phyloP scores from a whole-genome alignment of 1,140 invertebrate species.

The Coenobita brevimanus region DNA sequence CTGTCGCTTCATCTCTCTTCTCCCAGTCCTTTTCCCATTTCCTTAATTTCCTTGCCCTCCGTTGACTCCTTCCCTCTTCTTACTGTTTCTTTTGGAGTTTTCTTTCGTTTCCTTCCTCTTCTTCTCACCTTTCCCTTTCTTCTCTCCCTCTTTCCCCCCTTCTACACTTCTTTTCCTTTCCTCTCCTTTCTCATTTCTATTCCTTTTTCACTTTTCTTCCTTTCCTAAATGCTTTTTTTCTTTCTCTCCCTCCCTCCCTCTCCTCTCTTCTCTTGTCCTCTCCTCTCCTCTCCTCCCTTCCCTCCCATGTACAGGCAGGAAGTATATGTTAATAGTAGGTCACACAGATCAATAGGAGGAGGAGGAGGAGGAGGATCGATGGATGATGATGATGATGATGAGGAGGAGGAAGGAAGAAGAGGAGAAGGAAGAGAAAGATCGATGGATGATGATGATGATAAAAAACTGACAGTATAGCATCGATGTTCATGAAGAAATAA shows the following conservation, averaged over 20 bases:
- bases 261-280: not conserved
- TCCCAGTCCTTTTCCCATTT: too few relatives aligned
- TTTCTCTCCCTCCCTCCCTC: not conserved
- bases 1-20: too few relatives aligned
- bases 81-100: too few relatives aligned
- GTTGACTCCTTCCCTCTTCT: too few relatives aligned
- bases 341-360: not conserved
- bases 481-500: too few relatives aligned
- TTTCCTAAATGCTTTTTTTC: not conserved
- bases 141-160: not conserved
- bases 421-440: too few relatives aligned
- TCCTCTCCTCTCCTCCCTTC: not conserved
- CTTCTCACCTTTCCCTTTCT: not conserved
- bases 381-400: not conserved
- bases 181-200: too few relatives aligned
- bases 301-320: not conserved
- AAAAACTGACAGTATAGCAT: too few relatives aligned
- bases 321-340: not conserved
- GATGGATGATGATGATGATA: too few relatives aligned
- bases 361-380: not conserved
- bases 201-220: not conserved
- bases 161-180: not conserved
- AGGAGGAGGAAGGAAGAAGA: too few relatives aligned
- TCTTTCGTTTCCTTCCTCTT: too few relatives aligned
- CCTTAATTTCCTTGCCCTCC: too few relatives aligned